phyloP scores from a whole-genome alignment of 1,140 invertebrate genomes.

The Drosophila aff. region DNA sequence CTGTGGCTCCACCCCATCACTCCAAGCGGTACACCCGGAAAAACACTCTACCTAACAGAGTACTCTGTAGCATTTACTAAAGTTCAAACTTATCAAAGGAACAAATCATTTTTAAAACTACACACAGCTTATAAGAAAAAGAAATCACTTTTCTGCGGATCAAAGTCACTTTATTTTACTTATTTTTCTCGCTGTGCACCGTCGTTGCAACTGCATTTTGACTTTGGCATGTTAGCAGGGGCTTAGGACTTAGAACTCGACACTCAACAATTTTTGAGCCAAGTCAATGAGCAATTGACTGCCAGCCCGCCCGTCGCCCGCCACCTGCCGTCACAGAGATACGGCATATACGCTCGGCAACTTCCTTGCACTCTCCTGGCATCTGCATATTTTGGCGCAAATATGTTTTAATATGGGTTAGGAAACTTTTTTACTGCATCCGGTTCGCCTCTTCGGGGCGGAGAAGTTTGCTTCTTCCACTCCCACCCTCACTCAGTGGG shows the following conservation, averaged over 20 bases:
- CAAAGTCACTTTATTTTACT: not conserved
- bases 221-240: conserved; percentile 59
- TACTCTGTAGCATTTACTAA: not conserved
- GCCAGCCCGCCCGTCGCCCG: conserved; percentile 15
- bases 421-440: conserved; percentile 56
- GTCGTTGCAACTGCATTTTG: conserved; percentile 34
- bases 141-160: not conserved
- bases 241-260: conserved; percentile 51
- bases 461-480: conserved; percentile 28
- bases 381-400: conserved; percentile 64
- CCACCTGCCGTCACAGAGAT: conserved; percentile 1
- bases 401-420: conserved; percentile 61
- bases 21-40: not conserved
- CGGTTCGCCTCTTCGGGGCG: conserved; percentile 11
- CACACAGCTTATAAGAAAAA: too few relatives aligned
- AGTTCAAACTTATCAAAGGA: too few relatives aligned
- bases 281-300: conserved; percentile 82
- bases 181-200: not conserved
- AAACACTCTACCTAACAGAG: not conserved
- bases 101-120: too few relatives aligned
- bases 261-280: conserved; percentile 54
- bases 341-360: conserved; percentile 12
- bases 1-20: conserved; percentile 4
- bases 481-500: not conserved
- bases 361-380: conserved; percentile 35